Base-by-base conservation (phyloP, 2,888 invertebrate genomes). In the Pachymerium ferrugineum region DNA sequence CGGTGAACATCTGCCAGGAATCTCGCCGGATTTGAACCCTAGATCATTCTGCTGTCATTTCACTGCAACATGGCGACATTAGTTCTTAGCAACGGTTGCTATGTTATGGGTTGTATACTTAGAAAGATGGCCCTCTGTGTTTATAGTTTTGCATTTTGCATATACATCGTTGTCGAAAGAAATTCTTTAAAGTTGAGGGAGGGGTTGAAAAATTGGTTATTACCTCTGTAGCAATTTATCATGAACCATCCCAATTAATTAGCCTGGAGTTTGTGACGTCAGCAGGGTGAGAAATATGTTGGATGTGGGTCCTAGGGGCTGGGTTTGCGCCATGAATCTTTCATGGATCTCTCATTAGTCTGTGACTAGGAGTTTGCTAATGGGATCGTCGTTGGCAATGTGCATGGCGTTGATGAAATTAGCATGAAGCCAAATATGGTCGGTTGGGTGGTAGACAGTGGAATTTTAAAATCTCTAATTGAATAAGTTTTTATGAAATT, bases 281-380 rank as follows among this genome's bases (percentile, higher is more conserved):
- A 54, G 47, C 47, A 22, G 47, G 47, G 47, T 54, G 47, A 54
- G 47, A 54, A 54, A 54, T 54, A 54, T 54, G 47, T 54, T 54
- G 47, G 22, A 54, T 54, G 47, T 54, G 47, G 47, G 47, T 54
- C 47, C 47, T 54, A 54, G 47, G 47, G 47, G 47, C 47, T 54
- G 47, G 22, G 47, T 54, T 54, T 54, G 47, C 47, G 47, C 47
- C 47, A 54, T 54, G 47, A 54, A 54, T 54, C 47, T 54, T 54
- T 54, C 47, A 54, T 54, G 47, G 47, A 54, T 54, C 47, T 42
- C 42, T 54, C 47, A 54, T 54, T 54, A 54, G 47, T 54, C 6
- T 22, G 47, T 12, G 47, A 22, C 47, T 54, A 54, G 47, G 19
- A 54, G 47, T 54, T 54, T 54, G 47, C 47, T 54, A 54, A 54